Conservation (phyloP, 2,888 invertebrate species). For the Willowsia nigromaculata region DNA sequence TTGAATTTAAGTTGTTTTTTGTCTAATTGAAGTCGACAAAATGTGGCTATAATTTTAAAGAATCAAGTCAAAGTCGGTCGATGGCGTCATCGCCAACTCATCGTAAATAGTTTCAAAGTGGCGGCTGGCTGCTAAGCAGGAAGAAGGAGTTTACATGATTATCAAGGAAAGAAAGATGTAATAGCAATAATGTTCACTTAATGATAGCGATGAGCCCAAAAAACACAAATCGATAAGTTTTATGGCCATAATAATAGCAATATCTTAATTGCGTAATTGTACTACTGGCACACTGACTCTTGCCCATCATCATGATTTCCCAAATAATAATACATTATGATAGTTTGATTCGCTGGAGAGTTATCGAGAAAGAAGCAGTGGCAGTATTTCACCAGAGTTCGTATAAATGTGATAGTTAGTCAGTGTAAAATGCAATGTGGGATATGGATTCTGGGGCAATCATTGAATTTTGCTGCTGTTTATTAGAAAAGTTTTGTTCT, state of each 20-base stretch:
- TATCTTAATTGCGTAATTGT: constrained; percentile 67
- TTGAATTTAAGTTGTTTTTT: constrained; percentile 5
- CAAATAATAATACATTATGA: neutral
- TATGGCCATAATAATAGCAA: constrained; percentile 59
- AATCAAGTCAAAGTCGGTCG: neutral
- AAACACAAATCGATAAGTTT: constrained; percentile 65
- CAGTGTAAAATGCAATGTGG: constrained; percentile 18
- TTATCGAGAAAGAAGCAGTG: neutral
- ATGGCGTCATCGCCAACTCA: constrained; percentile 34
- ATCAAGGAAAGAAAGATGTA: constrained; percentile 37
- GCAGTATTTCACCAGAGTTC: too few species aligned
- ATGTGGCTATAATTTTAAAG: constrained; percentile 15
- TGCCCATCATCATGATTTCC: constrained; percentile 2
- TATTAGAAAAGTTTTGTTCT: neutral
- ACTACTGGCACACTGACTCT: constrained; percentile 22
- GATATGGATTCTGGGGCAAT: constrained; percentile 25
- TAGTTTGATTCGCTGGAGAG: constrained; percentile 11
- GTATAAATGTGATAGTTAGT: neutral
- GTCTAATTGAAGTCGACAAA: neutral
- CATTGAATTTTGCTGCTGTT: neutral
- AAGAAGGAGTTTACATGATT: constrained; percentile 40
- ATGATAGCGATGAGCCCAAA: constrained; percentile 42
- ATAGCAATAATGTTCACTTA: constrained; percentile 50
- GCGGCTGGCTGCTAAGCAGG: constrained; percentile 53
- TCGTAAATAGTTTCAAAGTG: neutral